phyloP scores from a whole-genome alignment of 2,113 vertebrate genomes.

The Bolborhynchus lineola region DNA sequence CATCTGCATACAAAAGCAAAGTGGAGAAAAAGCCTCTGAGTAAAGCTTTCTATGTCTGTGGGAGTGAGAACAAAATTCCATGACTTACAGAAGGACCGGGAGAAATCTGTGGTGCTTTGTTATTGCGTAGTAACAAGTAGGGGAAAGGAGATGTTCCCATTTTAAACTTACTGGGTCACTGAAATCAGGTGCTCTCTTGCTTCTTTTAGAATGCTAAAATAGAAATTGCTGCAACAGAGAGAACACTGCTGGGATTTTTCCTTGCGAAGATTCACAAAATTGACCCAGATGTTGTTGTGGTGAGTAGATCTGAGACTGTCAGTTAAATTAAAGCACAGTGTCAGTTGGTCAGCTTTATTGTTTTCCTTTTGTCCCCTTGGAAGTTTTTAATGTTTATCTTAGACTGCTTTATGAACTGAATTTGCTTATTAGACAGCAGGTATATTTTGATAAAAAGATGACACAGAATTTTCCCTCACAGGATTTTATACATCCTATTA shows the following conservation, averaged over 20 bases:
- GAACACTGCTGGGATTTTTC: constrained; percentile 92
- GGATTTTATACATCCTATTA: constrained; percentile 14
- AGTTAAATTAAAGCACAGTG: constrained; percentile 18
- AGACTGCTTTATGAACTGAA: constrained; percentile 8
- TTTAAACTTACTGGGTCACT: constrained; percentile 42
- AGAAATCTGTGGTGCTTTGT: constrained; percentile 32
- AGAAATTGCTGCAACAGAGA: constrained; percentile 91
- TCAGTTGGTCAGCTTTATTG: constrained; percentile 26
- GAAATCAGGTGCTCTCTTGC: constrained; percentile 58
- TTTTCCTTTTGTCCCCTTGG: background rate
- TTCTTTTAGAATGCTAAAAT: constrained; percentile 87
- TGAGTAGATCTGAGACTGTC: constrained; percentile 74
- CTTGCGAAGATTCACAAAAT: constrained; percentile 97
- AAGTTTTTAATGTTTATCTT: constrained; percentile 16
- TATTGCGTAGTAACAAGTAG: constrained; percentile 35
- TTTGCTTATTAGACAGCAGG: constrained; percentile 31
- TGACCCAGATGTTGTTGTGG: constrained; percentile 95
- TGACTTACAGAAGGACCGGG: constrained; percentile 15
- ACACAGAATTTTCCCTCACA: background rate
- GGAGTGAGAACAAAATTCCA: constrained; percentile 16
- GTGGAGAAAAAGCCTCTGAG: constrained; percentile 14
- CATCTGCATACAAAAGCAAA: constrained; percentile 49
- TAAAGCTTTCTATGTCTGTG: constrained; percentile 10
- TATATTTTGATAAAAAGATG: constrained; percentile 11
- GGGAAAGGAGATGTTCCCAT: constrained; percentile 39